phyloP scores from a whole-genome alignment of 37 sponge, comb jelly and placozoan genomes.

The Ephydatia muelleri region DNA sequence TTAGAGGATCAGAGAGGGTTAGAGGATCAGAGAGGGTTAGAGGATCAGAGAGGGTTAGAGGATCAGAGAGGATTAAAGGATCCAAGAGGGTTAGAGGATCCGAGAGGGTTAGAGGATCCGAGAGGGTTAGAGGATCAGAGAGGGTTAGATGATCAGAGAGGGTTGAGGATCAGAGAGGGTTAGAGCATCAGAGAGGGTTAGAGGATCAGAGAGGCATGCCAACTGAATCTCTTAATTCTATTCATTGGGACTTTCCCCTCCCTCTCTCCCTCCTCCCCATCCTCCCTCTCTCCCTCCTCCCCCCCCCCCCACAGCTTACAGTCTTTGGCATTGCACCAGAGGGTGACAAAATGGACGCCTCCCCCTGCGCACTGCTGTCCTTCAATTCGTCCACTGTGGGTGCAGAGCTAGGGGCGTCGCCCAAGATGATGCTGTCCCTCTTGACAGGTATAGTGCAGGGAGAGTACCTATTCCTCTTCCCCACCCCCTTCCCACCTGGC shows the following conservation, averaged over 20 bases:
- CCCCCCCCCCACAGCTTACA: background rate
- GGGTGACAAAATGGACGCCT: no score
- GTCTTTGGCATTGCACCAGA: no score
- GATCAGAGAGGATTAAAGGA: no score
- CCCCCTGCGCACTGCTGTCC: background rate
- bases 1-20: no score
- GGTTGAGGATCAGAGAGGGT: background rate
- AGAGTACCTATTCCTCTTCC: background rate
- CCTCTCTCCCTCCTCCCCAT: background rate
- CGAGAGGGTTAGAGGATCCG: background rate
- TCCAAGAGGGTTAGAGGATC: no score
- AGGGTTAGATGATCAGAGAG: background rate
- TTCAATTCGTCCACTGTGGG: background rate
- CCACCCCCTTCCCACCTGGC: background rate
- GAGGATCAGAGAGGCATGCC: background rate
- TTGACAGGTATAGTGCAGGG: constrained; percentile 8
- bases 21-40: no score
- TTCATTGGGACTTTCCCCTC: background rate
- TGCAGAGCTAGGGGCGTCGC: background rate
- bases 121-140: background rate
- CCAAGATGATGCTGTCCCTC: background rate
- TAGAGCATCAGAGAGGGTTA: background rate
- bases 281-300: constrained; percentile 20
- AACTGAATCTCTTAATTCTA: background rate
- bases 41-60: no score